These are phyloP conservation scores for Sebastes itinus DNA, from an alignment of 2,797 vertebrate species.

Conservation along the genomic window DNA sequence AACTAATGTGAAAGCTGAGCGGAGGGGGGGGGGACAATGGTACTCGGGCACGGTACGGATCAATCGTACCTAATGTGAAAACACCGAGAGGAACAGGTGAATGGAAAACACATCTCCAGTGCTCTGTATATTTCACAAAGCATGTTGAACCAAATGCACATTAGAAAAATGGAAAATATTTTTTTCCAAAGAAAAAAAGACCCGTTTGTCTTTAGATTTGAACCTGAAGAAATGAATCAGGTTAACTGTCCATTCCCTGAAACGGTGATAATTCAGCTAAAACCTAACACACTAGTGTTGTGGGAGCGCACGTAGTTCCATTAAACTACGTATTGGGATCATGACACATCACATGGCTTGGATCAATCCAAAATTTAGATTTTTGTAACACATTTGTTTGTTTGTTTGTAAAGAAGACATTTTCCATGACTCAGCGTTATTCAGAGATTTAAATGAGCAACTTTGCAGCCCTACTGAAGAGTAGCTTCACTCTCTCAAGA, in stretches of 20 bases:
- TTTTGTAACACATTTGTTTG: not conserved
- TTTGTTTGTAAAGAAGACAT: not conserved
- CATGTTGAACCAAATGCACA: not conserved
- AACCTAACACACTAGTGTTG: too few relatives aligned
- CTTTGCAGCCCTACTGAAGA: conserved; percentile 53
- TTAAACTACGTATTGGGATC: too few relatives aligned
- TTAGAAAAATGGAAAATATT: not conserved
- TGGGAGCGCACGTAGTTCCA: too few relatives aligned
- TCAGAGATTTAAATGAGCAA: not conserved
- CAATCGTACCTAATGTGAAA: too few relatives aligned
- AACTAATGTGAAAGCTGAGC: too few relatives aligned
- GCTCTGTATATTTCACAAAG: not conserved
- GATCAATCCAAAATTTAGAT: not conserved
- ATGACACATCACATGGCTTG: not conserved
- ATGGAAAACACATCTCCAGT: not conserved
- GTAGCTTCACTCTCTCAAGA: conserved; percentile 19
- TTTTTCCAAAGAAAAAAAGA: not conserved
- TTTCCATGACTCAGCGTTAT: not conserved
- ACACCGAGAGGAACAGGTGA: not conserved
- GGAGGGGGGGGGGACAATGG: too few relatives aligned
- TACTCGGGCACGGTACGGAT: too few relatives aligned
- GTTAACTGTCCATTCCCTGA: not conserved
- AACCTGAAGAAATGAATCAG: not conserved
- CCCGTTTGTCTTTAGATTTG: not conserved
- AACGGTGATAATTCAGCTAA: not conserved